phyloP scores from a whole-genome alignment of 2,113 vertebrate species.

The Falco punctatus region DNA sequence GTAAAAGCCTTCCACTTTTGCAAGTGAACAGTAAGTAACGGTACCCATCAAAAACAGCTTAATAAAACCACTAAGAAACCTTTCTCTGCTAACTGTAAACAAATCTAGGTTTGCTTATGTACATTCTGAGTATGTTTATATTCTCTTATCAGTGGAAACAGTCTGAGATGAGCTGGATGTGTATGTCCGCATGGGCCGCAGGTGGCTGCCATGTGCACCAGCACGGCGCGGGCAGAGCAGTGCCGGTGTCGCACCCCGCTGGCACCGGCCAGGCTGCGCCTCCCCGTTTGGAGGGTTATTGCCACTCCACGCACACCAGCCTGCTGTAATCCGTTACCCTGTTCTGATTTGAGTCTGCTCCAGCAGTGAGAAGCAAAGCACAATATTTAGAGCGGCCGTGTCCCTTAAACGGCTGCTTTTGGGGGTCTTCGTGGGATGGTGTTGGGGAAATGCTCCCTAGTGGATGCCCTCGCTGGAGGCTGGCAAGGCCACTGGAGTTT shows the following conservation, averaged over 20 bases:
- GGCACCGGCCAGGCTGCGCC: background rate
- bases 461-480: background rate
- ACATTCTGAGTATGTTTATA: background rate
- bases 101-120: background rate
- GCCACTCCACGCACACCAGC: accelerated
- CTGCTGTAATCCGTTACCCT: background rate
- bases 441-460: background rate
- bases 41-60: background rate
- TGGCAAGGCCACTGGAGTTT: background rate
- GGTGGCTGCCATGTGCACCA: background rate
- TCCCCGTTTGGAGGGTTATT: background rate
- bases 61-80: background rate
- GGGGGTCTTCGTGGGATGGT: background rate
- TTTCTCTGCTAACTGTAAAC: background rate
- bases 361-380: background rate
- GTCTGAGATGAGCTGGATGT: background rate
- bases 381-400: background rate
- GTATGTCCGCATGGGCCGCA: background rate
- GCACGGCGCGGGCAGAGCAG: background rate
- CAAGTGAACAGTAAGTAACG: background rate
- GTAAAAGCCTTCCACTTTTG: background rate
- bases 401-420: background rate
- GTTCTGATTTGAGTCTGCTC: background rate
- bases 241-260: background rate
- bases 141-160: background rate